phyloP scores from a whole-genome alignment of 2,888 invertebrate species.

The Xestia c-nigrum region DNA sequence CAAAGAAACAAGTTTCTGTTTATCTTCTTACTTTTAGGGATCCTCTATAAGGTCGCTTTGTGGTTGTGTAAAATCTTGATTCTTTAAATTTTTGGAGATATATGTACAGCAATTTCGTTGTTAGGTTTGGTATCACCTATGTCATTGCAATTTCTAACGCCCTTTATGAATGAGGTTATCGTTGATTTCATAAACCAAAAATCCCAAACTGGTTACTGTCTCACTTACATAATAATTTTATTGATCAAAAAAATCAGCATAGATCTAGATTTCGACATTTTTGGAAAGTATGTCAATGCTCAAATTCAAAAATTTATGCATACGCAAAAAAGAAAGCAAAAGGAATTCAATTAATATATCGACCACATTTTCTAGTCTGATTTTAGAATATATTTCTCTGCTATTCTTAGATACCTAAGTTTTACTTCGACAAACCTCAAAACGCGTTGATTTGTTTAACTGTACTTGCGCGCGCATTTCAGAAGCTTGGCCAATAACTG shows the following conservation, averaged over 20 bases:
- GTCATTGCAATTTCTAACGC: neutral
- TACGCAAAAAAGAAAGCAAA: conserved; percentile 46
- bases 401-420: conserved; percentile 13
- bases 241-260: neutral
- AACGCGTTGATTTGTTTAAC: conserved; percentile 63
- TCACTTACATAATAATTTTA: neutral
- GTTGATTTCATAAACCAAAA: neutral
- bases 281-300: conserved; percentile 35
- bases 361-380: conserved; percentile 13
- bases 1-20: conserved; percentile 69
- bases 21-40: conserved; percentile 50
- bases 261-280: neutral
- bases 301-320: conserved; percentile 23
- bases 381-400: neutral
- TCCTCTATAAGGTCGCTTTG: conserved; percentile 48
- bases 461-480: conserved; percentile 50
- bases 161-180: neutral
- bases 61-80: neutral
- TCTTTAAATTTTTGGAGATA: neutral
- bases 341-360: conserved; percentile 14
- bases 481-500: conserved; percentile 51
- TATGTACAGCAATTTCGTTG: neutral
- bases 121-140: no score
- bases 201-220: neutral
- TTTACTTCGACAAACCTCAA: conserved; percentile 37